Evolutionary conservation across 2,888 invertebrate species (phyloP).

Genomic region (Nephrotoma appendiculata): DNA sequence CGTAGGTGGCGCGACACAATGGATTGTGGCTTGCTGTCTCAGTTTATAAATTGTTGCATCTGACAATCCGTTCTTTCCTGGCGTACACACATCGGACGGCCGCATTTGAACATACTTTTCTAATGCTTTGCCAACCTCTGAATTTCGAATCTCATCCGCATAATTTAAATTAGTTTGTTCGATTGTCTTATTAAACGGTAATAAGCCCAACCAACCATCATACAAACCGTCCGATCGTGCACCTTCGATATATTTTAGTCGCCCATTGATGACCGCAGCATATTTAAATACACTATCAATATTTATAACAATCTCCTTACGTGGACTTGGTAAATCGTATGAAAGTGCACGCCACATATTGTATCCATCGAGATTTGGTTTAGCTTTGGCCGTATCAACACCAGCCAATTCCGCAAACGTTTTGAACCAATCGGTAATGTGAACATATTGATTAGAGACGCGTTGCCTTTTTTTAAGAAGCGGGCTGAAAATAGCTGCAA

Average conservation of each 20-base stretch:
- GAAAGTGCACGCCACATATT: slow-evolving; percentile 53
- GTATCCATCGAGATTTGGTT: slow-evolving; percentile 39
- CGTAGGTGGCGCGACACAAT: not conserved
- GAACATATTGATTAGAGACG: slow-evolving; percentile 50
- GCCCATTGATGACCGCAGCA: slow-evolving; percentile 18
- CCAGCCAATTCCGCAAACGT: slow-evolving; percentile 39
- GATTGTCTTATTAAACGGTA: slow-evolving; percentile 19
- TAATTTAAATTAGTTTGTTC: slow-evolving; percentile 14
- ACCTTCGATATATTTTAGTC: slow-evolving; percentile 27
- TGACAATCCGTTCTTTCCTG: slow-evolving; percentile 15
- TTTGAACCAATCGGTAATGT: slow-evolving; percentile 73
- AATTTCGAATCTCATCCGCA: slow-evolving; percentile 16
- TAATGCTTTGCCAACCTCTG: not conserved
- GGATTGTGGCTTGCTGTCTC: not conserved
- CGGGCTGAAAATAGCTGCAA: slow-evolving; percentile 63
- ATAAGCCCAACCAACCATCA: slow-evolving; percentile 16
- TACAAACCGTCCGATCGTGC: slow-evolving; percentile 19
- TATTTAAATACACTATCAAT: slow-evolving; percentile 37
- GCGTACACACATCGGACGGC: slow-evolving; percentile 14
- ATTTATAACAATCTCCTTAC: slow-evolving; percentile 52
- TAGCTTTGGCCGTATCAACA: slow-evolving; percentile 15
- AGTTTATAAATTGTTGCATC: not conserved
- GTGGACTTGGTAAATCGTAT: slow-evolving; percentile 28
- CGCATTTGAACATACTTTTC: slow-evolving; percentile 8
- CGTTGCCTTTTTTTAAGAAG: slow-evolving; percentile 35